Percentiles rank a stretch among this genome's conserved stretches.
These are phyloP conservation scores for Suricata suricatta DNA, from an alignment of 2,113 vertebrate genomes.

Conservation along the genomic window DNA sequence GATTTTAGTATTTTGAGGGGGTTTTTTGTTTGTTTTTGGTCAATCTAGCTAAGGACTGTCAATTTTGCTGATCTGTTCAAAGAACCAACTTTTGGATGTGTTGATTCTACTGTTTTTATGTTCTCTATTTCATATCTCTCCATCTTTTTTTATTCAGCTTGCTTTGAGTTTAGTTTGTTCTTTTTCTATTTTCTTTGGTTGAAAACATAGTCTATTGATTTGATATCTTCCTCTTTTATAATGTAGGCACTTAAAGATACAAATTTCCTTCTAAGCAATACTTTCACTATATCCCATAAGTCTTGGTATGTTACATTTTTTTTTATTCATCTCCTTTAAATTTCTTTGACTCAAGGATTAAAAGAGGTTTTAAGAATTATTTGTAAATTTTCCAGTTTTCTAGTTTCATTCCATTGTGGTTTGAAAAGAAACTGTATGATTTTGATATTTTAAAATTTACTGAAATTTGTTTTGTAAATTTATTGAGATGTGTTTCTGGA, in stretches of 20 bases:
- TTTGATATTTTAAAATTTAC: background rate
- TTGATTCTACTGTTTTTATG: background rate
- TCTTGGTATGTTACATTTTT: background rate
- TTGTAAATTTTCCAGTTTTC: background rate
- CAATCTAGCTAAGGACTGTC: background rate
- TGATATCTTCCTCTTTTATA: background rate
- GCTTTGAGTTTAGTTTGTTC: background rate
- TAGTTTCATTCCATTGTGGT: background rate
- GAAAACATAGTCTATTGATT: background rate
- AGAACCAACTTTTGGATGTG: background rate
- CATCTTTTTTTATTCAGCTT: background rate
- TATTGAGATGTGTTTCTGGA: background rate
- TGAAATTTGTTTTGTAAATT: background rate
- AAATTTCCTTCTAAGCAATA: background rate
- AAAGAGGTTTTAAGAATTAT: background rate
- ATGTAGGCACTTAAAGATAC: background rate
- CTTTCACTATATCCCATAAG: background rate
- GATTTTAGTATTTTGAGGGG: background rate
- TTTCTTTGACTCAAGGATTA: background rate
- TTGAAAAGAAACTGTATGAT: background rate
- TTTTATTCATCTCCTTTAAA: background rate
- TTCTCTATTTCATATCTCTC: background rate
- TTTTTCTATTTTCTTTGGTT: background rate
- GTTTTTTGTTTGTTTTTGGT: background rate
- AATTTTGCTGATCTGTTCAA: background rate